Conservation (phyloP, 1,140 invertebrate species). For the Scaptodrosophila lebanonensis region DNA sequence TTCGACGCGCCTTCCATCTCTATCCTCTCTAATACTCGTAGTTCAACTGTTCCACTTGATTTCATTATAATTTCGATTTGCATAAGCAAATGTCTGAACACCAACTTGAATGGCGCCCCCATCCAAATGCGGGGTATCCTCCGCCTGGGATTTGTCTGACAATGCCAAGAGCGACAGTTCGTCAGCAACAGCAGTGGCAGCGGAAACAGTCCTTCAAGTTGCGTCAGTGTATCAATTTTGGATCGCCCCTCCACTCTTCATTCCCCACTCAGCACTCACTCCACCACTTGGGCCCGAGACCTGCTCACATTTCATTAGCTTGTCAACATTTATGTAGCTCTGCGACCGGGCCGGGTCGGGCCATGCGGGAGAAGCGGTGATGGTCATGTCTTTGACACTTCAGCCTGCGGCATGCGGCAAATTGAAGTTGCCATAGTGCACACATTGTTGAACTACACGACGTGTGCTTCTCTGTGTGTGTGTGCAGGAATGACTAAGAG, state of each 20-base stretch:
- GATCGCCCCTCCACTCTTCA: constrained; percentile 4
- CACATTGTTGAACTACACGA: too few relatives aligned
- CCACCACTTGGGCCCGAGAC: constrained; percentile 5
- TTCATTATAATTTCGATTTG: constrained; percentile 75
- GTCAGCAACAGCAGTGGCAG: constrained; percentile 17
- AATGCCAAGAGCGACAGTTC: constrained; percentile 38
- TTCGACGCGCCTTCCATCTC: too few relatives aligned
- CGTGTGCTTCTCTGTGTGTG: too few relatives aligned
- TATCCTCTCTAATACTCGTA: background rate
- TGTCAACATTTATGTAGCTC: constrained; percentile 68
- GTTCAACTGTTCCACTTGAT: constrained; percentile 55
- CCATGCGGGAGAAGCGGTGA: too few relatives aligned
- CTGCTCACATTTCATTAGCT: constrained; percentile 72
- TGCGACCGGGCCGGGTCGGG: constrained; percentile 10
- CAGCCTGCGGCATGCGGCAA: constrained; percentile 45
- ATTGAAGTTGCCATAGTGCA: constrained; percentile 63
- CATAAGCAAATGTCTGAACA: constrained; percentile 67
- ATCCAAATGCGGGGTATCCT: constrained; percentile 6
- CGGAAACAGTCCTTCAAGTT: constrained; percentile 15
- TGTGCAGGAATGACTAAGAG: background rate
- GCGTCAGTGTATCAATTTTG: constrained; percentile 62
- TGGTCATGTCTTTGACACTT: constrained; percentile 69
- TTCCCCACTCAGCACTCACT: background rate
- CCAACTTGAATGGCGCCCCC: constrained; percentile 38
- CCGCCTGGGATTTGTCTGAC: constrained; percentile 45